Conservation (phyloP, 37 sponge, comb jelly and placozoan species). For the Spongilla lacustris region DNA sequence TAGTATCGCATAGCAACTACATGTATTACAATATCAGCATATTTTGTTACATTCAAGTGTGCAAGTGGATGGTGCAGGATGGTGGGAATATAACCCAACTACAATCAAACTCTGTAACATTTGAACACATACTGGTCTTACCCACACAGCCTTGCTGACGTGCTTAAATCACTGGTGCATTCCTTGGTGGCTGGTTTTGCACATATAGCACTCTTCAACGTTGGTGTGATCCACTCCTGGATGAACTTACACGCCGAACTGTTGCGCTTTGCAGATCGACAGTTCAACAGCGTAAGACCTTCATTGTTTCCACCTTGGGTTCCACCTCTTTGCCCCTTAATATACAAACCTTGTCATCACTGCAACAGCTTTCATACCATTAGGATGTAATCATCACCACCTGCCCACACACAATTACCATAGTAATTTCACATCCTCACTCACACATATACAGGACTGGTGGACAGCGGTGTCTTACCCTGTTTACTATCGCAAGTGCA, state of each 20-base stretch:
- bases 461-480: conserved; percentile 46
- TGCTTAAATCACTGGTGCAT: conserved; percentile 24
- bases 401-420: conserved; percentile 9
- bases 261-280: conserved; percentile 75
- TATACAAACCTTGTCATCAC: not conserved
- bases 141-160: conserved; percentile 20
- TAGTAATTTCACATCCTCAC: not conserved
- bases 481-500: conserved; percentile 82
- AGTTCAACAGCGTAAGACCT: conserved; percentile 67
- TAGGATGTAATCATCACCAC: not conserved
- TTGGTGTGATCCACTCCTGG: conserved; percentile 64
- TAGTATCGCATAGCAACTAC: no score
- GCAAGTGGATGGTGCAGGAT: no score
- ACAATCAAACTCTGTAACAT: no score
- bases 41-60: no score
- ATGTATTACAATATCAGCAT: no score
- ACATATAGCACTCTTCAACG: conserved; percentile 7
- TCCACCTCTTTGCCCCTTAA: not conserved
- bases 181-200: no score
- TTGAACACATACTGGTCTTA: not conserved
- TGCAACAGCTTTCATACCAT: conserved; percentile 2
- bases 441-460: no score
- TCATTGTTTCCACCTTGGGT: no score
- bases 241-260: conserved; percentile 75
- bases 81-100: no score